Evolutionary conservation across 2,888 invertebrate genomes (phyloP), one percentile per base, ranked within the genome.

Genomic region (Tachina grossa): DNA sequence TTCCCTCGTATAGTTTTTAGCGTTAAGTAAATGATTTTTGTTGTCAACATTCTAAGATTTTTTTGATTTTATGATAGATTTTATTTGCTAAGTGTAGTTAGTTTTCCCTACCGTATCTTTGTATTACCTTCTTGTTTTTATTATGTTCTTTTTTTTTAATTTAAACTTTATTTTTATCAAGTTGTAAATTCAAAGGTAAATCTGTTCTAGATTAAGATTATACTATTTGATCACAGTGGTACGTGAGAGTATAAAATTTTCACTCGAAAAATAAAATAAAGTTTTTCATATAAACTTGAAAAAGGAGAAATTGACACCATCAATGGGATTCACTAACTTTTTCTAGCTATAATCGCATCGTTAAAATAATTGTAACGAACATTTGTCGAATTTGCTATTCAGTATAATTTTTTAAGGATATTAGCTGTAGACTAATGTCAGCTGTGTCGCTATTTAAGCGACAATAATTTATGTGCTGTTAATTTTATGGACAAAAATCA

Each of bases 121-220:
- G 22, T 16, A 22, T 51, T 63, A 63, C 19, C 53, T 41, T 19
- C n/a, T 65, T 65, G 10, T 51, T 39, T n/a, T 31, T 31, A 3
- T 39, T 31, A 59, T 65, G 22, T 31, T 31, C 31, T 45, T 19
- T 19, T 5, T 72, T 71, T 65, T 65, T 45, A 41, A 10, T 71
- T 76, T 49, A 45, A 57, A 66, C 45, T 72, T 65, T 74, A 61
- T 81, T 71, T 75, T 41, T 11, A 41, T 13, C 43, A 41, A 59
- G 65, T 71, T 77, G 57, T 77, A 77, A 83, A 81, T 72, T 51
- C 59, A 65, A 59, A 65, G 59, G 65, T 77, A 45, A 53, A 59
- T 65, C 53, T 77, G 49, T 59, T 2, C 9, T 45, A 82, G 82
- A 71, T 83, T 66, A 66, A n/a, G 5, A 39, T 53, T 14, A 63